These are phyloP conservation scores for Aproaerema taeniolella DNA, from an alignment of 2,888 invertebrate species.

Conservation along the genomic window DNA sequence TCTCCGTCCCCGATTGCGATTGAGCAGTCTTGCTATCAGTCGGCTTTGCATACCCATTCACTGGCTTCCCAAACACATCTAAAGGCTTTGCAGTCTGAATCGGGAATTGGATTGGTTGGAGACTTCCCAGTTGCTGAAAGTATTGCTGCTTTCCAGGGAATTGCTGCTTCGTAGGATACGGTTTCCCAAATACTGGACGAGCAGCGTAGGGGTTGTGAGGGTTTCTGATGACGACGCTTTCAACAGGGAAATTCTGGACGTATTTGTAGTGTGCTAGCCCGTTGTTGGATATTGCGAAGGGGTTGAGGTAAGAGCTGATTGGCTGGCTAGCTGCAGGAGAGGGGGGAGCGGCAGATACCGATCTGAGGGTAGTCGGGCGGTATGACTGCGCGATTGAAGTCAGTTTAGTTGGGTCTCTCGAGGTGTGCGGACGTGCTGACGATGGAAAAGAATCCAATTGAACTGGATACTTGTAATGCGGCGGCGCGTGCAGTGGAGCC, in stretches of 20 bases:
- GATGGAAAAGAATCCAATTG: slow-evolving; percentile 53
- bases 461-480: slow-evolving; percentile 56
- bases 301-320: slow-evolving; percentile 65
- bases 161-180: slow-evolving; percentile 48
- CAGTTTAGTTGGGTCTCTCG: slow-evolving; percentile 60
- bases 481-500: slow-evolving; percentile 51
- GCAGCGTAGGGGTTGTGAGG: slow-evolving; percentile 56
- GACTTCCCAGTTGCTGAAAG: slow-evolving; percentile 53
- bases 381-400: slow-evolving; percentile 69
- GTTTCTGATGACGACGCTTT: slow-evolving; percentile 56
- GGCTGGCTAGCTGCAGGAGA: slow-evolving; percentile 54
- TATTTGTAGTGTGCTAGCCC: slow-evolving; percentile 56
- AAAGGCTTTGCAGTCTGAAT: slow-evolving; percentile 51
- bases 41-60: slow-evolving; percentile 50
- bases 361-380: slow-evolving; percentile 59
- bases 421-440: slow-evolving; percentile 53
- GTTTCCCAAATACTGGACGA: slow-evolving; percentile 51
- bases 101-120: slow-evolving; percentile 58
- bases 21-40: slow-evolving; percentile 25
- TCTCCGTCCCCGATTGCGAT: slow-evolving; percentile 40
- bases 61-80: slow-evolving; percentile 52
- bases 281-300: slow-evolving; percentile 54
- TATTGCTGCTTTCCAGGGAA: slow-evolving; percentile 32
- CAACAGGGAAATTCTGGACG: slow-evolving; percentile 57
- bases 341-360: slow-evolving; percentile 41